A percentile compares a stretch with the other conserved stretches of the same genome.
Evolutionary conservation across 1,140 invertebrate genomes (phyloP).

Genomic region (Grapholita molesta): DNA sequence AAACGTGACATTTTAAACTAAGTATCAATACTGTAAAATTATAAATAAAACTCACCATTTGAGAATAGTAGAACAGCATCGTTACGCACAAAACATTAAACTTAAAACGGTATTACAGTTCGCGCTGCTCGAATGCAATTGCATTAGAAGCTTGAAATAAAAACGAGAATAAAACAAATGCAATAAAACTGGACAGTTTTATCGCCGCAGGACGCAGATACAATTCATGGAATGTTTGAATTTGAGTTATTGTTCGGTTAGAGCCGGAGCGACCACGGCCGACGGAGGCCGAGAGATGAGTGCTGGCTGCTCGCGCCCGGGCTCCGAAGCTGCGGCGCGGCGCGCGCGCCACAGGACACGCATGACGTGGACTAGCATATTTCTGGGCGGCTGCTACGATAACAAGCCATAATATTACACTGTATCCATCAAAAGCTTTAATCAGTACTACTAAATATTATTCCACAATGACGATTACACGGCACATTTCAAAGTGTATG

Average conservation of each 20-base stretch:
- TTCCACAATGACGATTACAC: conserved; percentile 8
- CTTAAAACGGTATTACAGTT: conserved; percentile 51
- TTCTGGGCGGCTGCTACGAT: conserved; percentile 56
- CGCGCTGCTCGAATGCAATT: conserved; percentile 67
- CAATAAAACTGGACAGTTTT: conserved; percentile 59
- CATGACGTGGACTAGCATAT: conserved; percentile 24
- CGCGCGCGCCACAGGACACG: conserved; percentile 25
- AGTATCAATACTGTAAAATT: conserved; percentile 18
- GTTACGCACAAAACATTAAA: conserved; percentile 65
- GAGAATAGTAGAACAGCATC: conserved; percentile 32
- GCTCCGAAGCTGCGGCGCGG: conserved; percentile 11
- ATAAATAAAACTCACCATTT: conserved; percentile 43
- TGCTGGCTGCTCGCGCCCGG: conserved; percentile 23
- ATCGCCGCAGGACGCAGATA: conserved; percentile 52
- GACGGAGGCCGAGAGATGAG: conserved; percentile 41
- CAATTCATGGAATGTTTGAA: conserved; percentile 68
- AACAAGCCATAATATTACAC: conserved; percentile 65
- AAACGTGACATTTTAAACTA: not conserved
- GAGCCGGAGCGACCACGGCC: conserved; percentile 36
- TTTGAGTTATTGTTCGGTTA: conserved; percentile 40
- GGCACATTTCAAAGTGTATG: conserved; percentile 62
- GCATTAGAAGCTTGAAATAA: conserved; percentile 66
- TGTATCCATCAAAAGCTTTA: conserved; percentile 60
- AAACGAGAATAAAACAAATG: conserved; percentile 63
- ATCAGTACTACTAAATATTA: not conserved